Evolutionary conservation across 2,113 vertebrate genomes (phyloP).

Genomic region (Cyphomyrus plagiostoma): DNA sequence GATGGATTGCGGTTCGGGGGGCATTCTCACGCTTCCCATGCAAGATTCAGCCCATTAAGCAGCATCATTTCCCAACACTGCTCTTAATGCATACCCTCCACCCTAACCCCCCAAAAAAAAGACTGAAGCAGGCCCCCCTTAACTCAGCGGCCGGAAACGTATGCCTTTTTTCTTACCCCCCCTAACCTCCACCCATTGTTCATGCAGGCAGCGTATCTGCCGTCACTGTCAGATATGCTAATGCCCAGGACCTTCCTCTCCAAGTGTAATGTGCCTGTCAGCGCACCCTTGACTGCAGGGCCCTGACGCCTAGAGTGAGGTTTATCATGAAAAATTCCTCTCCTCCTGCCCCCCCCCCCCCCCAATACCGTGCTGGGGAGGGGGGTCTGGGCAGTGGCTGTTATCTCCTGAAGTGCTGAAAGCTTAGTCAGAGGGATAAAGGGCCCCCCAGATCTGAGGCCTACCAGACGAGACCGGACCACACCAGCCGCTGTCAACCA

Average conservation of each 20-base stretch:
- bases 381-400: neutral
- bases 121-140: neutral
- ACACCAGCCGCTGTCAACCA: neutral
- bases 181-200: neutral
- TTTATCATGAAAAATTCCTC: conserved; percentile 1
- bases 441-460: neutral
- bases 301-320: neutral
- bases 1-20: neutral
- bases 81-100: neutral
- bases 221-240: conserved; percentile 23
- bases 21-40: conserved; percentile 25
- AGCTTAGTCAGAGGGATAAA: neutral
- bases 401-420: neutral
- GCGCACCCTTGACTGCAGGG: neutral
- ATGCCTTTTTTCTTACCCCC: neutral
- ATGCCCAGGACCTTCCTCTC: neutral
- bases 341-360: neutral
- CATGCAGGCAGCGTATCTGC: conserved; percentile 16
- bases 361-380: neutral
- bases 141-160: neutral
- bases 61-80: neutral
- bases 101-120: neutral
- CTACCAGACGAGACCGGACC: neutral
- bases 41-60: conserved; percentile 27
- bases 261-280: neutral